These are phyloP conservation scores for Paramormyrops hopkinsi DNA, from an alignment of 2,797 vertebrate genomes.

Conservation along the genomic window DNA sequence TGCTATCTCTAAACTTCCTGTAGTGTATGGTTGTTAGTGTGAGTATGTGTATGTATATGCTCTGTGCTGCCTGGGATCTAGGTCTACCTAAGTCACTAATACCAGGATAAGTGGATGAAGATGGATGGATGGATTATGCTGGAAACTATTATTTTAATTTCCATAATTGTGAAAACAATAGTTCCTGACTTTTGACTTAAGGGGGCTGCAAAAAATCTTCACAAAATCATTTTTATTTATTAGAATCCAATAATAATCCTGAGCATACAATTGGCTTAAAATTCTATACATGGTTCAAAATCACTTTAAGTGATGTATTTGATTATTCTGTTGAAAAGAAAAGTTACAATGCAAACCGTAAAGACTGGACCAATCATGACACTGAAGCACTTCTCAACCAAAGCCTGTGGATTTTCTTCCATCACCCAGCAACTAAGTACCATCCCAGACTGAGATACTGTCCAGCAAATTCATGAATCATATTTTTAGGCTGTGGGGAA, in stretches of 20 bases:
- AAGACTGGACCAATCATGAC: not conserved
- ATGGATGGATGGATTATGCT: not conserved
- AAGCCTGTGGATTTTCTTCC: not conserved
- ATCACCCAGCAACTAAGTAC: constrained; percentile 48
- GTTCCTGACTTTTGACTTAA: not conserved
- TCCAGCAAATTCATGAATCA: constrained; percentile 48
- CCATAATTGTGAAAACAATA: not conserved
- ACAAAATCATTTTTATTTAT: not conserved
- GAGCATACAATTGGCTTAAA: not conserved
- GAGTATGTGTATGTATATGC: not conserved
- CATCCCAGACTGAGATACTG: constrained; percentile 64
- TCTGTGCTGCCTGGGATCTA: not conserved
- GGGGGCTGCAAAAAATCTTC: not conserved
- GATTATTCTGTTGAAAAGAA: not conserved
- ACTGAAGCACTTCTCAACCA: not conserved
- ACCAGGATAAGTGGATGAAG: not conserved
- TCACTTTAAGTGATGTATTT: not conserved
- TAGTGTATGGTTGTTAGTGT: not conserved
- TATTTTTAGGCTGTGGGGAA: not conserved
- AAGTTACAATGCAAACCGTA: not conserved
- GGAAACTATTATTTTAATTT: not conserved
- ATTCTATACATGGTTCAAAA: not conserved
- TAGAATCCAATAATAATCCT: not conserved
- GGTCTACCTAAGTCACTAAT: not conserved
- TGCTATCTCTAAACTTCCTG: not conserved